Percentiles rank a stretch among this genome's conserved stretches.
Evolutionary conservation across 2,797 vertebrate genomes (phyloP).

Genomic region (Catostomus latipinnis): DNA sequence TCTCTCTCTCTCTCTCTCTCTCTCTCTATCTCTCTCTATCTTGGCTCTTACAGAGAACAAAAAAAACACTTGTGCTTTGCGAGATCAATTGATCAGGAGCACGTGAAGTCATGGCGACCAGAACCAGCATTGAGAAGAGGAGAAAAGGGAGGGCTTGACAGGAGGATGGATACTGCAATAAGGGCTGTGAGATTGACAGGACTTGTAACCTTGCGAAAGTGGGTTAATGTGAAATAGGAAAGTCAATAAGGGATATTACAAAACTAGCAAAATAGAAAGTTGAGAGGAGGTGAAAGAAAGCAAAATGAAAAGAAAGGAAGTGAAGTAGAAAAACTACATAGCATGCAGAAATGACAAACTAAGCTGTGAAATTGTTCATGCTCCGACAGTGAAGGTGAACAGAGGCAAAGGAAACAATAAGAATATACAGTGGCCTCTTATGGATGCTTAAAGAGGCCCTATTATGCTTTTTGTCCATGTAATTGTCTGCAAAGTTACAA

Average conservation of each 20-base stretch:
- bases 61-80: not conserved
- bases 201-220: conserved; percentile 29
- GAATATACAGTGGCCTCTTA: not conserved
- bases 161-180: not conserved
- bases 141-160: conserved; percentile 16
- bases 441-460: no score
- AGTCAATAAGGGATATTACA: conserved; percentile 44
- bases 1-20: no score
- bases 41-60: no score
- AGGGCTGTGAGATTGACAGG: not conserved
- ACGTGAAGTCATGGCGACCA: not conserved
- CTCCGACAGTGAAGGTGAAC: not conserved
- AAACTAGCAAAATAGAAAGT: conserved; percentile 7
- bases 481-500: no score
- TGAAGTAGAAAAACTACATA: not conserved
- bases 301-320: not conserved
- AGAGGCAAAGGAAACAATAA: conserved; percentile 1
- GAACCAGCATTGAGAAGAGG: not conserved
- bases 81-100: not conserved
- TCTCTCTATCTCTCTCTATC: no score
- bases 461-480: no score
- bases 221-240: conserved; percentile 49
- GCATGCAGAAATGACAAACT: conserved; percentile 13
- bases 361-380: conserved; percentile 1
- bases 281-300: not conserved